Percentiles rank a stretch among this genome's conserved stretches.
Evolutionary conservation across 2,888 invertebrate genomes (phyloP).

Genomic region (Drepanosiphum platanoidis): DNA sequence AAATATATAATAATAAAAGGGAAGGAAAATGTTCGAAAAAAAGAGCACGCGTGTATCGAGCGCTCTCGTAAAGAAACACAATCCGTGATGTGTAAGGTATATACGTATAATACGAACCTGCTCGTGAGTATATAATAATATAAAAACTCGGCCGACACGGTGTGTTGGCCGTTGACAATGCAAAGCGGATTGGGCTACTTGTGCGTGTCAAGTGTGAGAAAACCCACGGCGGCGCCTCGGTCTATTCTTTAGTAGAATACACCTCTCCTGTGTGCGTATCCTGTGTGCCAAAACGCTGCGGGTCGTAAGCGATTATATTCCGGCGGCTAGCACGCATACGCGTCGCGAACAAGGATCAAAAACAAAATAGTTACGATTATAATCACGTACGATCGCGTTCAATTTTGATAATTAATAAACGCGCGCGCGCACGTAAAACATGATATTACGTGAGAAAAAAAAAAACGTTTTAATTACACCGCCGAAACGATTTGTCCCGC

Average conservation of each 20-base stretch:
- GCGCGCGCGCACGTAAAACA: too few relatives aligned
- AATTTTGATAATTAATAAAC: neutral
- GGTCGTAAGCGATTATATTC: neutral
- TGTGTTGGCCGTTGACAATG: conserved; percentile 59
- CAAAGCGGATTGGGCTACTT: conserved; percentile 54
- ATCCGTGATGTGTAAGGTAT: neutral
- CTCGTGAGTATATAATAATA: too few relatives aligned
- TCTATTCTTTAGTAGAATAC: neutral
- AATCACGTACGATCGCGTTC: neutral
- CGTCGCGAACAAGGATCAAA: conserved; percentile 4
- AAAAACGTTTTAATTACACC: too few relatives aligned
- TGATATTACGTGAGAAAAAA: too few relatives aligned
- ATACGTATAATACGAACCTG: too few relatives aligned
- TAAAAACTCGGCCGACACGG: conserved; percentile 54
- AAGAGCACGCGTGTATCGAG: neutral
- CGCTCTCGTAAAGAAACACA: neutral
- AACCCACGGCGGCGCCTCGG: conserved; percentile 37
- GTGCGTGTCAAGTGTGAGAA: conserved; percentile 61
- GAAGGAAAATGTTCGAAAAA: conserved; percentile 27
- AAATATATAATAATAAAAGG: neutral
- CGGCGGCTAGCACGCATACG: neutral
- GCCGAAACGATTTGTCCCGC: neutral
- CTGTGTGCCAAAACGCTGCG: neutral
- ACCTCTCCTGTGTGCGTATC: neutral
- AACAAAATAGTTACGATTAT: too few relatives aligned